Evolutionary conservation across 1,140 invertebrate genomes (phyloP).

Genomic region (Trichogramma pretiosum): DNA sequence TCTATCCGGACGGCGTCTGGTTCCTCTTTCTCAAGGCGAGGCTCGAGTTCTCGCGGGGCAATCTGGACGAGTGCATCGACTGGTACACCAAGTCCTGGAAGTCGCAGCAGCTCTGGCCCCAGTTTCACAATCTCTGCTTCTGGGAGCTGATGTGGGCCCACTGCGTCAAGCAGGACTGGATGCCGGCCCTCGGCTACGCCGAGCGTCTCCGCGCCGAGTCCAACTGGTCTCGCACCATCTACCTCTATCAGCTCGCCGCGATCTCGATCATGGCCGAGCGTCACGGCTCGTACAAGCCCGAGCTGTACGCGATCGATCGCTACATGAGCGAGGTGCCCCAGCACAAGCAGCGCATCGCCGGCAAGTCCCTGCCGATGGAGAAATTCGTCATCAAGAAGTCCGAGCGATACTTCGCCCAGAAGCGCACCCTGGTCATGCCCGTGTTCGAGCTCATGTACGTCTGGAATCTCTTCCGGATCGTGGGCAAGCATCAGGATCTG

Average conservation of each 20-base stretch:
- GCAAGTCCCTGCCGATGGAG: constrained; percentile 93
- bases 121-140: constrained; percentile 91
- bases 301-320: constrained; percentile 45
- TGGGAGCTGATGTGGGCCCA: constrained; percentile 94
- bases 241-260: constrained; percentile 80
- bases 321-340: constrained; percentile 66
- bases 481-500: constrained; percentile 61
- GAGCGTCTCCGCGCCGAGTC: constrained; percentile 65
- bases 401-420: constrained; percentile 67
- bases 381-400: constrained; percentile 87
- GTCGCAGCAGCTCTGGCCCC: constrained; percentile 79
- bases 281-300: too few species aligned
- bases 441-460: constrained; percentile 83
- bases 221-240: constrained; percentile 85
- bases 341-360: constrained; percentile 83
- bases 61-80: constrained; percentile 62
- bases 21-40: constrained; percentile 87
- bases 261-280: constrained; percentile 70
- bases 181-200: constrained; percentile 64
- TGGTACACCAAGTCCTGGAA: constrained; percentile 79
- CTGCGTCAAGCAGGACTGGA: constrained; percentile 60
- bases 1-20: constrained; percentile 79
- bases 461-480: constrained; percentile 86
- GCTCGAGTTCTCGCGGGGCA: constrained; percentile 71
- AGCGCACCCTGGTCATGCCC: constrained; percentile 66